These are phyloP conservation scores for Ferdinandea cuprea DNA, from an alignment of 2,888 invertebrate genomes.

Conservation along the genomic window DNA sequence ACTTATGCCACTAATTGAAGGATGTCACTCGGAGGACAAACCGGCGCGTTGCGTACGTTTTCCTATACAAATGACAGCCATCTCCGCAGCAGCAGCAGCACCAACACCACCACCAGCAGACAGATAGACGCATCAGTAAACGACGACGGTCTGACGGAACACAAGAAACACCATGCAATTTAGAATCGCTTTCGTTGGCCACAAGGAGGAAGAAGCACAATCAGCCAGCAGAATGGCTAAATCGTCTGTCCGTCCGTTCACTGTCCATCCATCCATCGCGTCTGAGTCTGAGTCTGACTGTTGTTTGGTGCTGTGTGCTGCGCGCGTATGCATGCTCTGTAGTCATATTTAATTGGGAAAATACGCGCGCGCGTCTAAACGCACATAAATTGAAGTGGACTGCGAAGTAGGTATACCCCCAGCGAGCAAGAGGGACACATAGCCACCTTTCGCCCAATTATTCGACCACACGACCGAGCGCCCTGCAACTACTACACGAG, in stretches of 20 bases:
- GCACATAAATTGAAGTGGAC: constrained; percentile 80
- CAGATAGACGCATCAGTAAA: constrained; percentile 23
- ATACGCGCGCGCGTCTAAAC: constrained; percentile 81
- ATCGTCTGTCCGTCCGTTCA: constrained; percentile 65
- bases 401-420: too few species aligned
- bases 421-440: constrained; percentile 29
- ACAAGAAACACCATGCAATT: constrained; percentile 38
- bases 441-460: constrained; percentile 71
- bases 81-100: constrained; percentile 51
- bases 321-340: constrained; percentile 80
- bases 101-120: constrained; percentile 24
- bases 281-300: constrained; percentile 12
- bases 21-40: constrained; percentile 63
- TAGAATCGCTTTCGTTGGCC: constrained; percentile 14
- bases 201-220: constrained; percentile 52
- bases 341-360: constrained; percentile 83
- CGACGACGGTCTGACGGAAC: constrained; percentile 26
- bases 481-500: constrained; percentile 17
- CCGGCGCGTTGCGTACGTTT: constrained; percentile 59
- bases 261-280: constrained; percentile 72
- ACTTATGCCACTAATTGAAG: constrained; percentile 69
- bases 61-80: constrained; percentile 68
- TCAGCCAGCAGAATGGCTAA: constrained; percentile 60
- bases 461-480: constrained; percentile 37
- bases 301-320: background rate